These are phyloP conservation scores for Acrobasis consociella DNA, from an alignment of 2,888 invertebrate genomes.

Conservation along the genomic window DNA sequence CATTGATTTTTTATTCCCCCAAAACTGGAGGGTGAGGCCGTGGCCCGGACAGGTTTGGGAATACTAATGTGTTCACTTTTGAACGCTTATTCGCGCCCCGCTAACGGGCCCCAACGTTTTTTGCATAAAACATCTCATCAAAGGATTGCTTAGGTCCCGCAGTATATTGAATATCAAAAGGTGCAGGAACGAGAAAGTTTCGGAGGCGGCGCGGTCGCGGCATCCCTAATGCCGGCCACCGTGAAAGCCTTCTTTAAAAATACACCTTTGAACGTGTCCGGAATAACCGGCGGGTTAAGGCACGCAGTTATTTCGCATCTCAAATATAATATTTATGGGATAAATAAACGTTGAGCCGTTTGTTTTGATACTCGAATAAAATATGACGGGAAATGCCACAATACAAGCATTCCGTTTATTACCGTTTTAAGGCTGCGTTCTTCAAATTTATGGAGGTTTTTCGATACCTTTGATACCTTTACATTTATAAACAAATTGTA, in stretches of 20 bases:
- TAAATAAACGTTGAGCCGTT: constrained; percentile 38
- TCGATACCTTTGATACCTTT: not conserved
- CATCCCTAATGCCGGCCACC: constrained; percentile 73
- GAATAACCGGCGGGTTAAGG: constrained; percentile 64
- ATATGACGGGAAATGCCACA: constrained; percentile 28
- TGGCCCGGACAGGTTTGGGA: constrained; percentile 63
- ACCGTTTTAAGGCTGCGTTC: constrained; percentile 7
- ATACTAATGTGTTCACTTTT: constrained; percentile 82
- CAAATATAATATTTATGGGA: constrained; percentile 46
- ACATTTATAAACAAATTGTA: too few relatives aligned
- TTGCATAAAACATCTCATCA: constrained; percentile 84
- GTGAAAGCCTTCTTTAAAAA: constrained; percentile 78
- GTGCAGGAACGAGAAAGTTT: constrained; percentile 74
- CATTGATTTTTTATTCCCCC: constrained; percentile 82
- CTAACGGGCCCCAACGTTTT: constrained; percentile 78
- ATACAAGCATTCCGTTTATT: constrained; percentile 11
- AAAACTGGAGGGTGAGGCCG: constrained; percentile 67
- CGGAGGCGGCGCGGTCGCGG: constrained; percentile 59
- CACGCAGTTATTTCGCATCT: constrained; percentile 41
- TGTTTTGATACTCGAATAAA: constrained; percentile 36
- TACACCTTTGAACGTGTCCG: constrained; percentile 76
- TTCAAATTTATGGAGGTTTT: constrained; percentile 8
- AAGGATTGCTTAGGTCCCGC: constrained; percentile 79
- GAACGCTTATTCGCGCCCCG: constrained; percentile 79
- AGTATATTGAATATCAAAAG: constrained; percentile 83